phyloP scores from a whole-genome alignment of 2,888 invertebrate genomes.

The Odontothrips loti region DNA sequence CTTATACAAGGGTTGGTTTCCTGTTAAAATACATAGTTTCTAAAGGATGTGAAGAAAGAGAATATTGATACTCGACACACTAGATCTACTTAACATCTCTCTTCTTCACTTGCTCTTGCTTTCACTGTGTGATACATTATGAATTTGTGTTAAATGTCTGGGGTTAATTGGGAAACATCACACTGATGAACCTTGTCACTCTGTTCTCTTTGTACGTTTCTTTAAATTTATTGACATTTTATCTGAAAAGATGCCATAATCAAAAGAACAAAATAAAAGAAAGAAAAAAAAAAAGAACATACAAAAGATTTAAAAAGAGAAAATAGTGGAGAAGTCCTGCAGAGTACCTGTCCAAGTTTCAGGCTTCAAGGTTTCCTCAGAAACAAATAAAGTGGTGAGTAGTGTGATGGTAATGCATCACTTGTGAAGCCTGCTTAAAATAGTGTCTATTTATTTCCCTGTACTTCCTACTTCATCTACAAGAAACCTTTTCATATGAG shows the following conservation, averaged over 20 bases:
- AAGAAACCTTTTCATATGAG: neutral
- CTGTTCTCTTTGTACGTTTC: neutral
- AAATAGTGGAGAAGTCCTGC: neutral
- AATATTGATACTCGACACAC: neutral
- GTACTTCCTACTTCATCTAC: neutral
- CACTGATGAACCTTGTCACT: neutral
- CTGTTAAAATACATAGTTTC: neutral
- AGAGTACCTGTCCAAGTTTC: neutral
- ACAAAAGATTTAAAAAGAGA: neutral
- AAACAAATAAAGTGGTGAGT: neutral
- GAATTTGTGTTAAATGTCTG: neutral
- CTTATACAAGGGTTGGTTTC: neutral
- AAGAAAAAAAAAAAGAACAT: neutral
- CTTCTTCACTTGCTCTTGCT: neutral
- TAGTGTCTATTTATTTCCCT: neutral
- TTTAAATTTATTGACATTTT: neutral
- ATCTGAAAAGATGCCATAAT: constrained; percentile 7
- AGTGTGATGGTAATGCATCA: neutral
- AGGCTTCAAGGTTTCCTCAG: neutral
- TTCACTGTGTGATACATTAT: neutral
- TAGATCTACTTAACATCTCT: neutral
- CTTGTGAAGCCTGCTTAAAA: neutral
- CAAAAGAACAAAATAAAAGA: neutral
- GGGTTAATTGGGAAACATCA: neutral
- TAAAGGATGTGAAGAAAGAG: neutral